These are phyloP conservation scores for Biston betularia DNA, from an alignment of 2,888 invertebrate genomes.

Conservation along the genomic window DNA sequence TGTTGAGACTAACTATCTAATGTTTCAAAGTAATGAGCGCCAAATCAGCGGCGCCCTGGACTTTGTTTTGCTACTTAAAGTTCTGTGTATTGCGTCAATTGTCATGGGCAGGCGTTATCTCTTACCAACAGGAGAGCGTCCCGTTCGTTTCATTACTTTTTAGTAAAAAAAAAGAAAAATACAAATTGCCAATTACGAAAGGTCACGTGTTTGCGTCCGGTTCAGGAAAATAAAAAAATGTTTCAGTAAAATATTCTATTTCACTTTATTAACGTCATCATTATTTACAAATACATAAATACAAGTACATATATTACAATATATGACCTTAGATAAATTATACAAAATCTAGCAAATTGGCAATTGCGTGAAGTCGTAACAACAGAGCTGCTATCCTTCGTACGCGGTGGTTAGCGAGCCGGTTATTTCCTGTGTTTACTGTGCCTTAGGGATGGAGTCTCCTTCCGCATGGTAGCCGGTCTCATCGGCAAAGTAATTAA, in stretches of 20 bases:
- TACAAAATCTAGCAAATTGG: constrained; percentile 15
- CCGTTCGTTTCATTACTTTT: too few relatives aligned
- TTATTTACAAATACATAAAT: constrained; percentile 12
- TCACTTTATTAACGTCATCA: constrained; percentile 15
- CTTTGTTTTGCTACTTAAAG: too few relatives aligned
- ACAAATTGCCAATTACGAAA: constrained; percentile 1
- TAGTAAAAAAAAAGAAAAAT: background rate
- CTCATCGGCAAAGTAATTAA: constrained; percentile 87
- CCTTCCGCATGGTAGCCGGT: constrained; percentile 88
- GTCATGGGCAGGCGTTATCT: too few relatives aligned
- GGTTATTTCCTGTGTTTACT: constrained; percentile 53
- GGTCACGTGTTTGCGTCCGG: constrained; percentile 2
- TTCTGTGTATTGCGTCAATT: too few relatives aligned
- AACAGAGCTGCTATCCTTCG: constrained; percentile 15
- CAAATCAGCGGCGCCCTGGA: too few relatives aligned
- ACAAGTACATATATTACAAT: constrained; percentile 13
- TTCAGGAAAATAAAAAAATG: constrained; percentile 8
- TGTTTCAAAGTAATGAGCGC: too few relatives aligned
- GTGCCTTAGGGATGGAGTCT: constrained; percentile 86
- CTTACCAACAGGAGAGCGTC: too few relatives aligned
- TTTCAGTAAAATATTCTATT: constrained; percentile 22
- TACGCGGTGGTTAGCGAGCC: too few relatives aligned
- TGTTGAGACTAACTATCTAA: too few relatives aligned
- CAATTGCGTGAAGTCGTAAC: constrained; percentile 8
- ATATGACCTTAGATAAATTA: constrained; percentile 8